These are phyloP conservation scores for Neolamprologus falcicula DNA, from an alignment of 2,113 vertebrate genomes.

Conservation along the genomic window DNA sequence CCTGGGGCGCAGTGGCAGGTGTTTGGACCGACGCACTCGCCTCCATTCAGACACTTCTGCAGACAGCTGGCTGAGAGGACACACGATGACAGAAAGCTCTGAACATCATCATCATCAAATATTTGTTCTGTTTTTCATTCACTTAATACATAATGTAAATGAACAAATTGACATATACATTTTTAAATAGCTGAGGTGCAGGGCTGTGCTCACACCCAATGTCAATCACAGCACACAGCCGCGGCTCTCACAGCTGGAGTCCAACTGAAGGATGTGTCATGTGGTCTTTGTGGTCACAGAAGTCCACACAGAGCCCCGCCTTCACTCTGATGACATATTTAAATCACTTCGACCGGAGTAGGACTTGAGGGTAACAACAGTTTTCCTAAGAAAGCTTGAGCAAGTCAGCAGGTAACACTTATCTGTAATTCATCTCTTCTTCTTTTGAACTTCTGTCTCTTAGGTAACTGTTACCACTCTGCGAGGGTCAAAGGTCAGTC, in stretches of 20 bases:
- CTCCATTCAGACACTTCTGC: constrained; percentile 69
- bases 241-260: not conserved
- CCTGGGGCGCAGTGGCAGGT: constrained; percentile 54
- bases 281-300: not conserved
- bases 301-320: not conserved
- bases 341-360: not conserved
- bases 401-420: not conserved
- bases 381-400: not conserved
- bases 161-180: not conserved
- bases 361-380: not conserved
- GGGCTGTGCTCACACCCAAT: not conserved
- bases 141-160: not conserved
- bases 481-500: not conserved
- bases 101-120: not conserved
- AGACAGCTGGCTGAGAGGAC: constrained; percentile 66
- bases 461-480: not conserved
- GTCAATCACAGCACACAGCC: not conserved
- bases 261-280: not conserved
- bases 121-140: not conserved
- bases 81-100: not conserved
- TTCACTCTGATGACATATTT: not conserved
- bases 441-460: not conserved
- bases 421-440: not conserved
- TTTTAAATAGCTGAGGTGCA: not conserved
- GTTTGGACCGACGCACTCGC: constrained; percentile 66